Evolutionary conservation across 2,797 vertebrate genomes (phyloP).

Genomic region (Platalea minor): DNA sequence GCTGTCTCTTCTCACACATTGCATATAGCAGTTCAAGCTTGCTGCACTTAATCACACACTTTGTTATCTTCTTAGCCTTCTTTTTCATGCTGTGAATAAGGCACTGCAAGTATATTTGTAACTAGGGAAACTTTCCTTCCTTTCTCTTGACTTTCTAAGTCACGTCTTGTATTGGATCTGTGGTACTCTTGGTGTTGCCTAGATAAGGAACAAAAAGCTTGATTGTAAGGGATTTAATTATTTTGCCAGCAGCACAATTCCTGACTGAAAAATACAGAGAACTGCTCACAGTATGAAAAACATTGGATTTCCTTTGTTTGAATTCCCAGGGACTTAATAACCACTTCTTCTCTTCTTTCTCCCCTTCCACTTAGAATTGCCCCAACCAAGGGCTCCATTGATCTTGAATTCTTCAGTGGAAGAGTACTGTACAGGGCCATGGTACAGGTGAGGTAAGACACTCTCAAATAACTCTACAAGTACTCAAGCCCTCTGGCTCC

Average conservation of each 20-base stretch:
- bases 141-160: not conserved
- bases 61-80: not conserved
- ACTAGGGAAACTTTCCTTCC: not conserved
- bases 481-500: not conserved
- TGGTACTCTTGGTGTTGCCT: not conserved
- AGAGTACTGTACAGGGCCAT: not conserved
- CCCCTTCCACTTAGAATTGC: not conserved
- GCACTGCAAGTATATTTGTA: not conserved
- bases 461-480: not conserved
- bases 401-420: not conserved
- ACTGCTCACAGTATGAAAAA: not conserved
- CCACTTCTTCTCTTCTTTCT: not conserved
- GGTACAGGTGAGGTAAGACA: not conserved
- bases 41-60: not conserved
- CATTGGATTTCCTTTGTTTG: not conserved
- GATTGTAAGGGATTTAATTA: not conserved
- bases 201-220: not conserved
- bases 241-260: not conserved
- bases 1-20: not conserved
- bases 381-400: rapidly evolving
- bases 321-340: not conserved
- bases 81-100: not conserved
- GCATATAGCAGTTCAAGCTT: not conserved
- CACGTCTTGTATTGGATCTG: not conserved
- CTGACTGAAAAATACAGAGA: not conserved